These are phyloP conservation scores for Pangasius sanitwongsei DNA, from an alignment of 2,797 vertebrate species.

Conservation along the genomic window DNA sequence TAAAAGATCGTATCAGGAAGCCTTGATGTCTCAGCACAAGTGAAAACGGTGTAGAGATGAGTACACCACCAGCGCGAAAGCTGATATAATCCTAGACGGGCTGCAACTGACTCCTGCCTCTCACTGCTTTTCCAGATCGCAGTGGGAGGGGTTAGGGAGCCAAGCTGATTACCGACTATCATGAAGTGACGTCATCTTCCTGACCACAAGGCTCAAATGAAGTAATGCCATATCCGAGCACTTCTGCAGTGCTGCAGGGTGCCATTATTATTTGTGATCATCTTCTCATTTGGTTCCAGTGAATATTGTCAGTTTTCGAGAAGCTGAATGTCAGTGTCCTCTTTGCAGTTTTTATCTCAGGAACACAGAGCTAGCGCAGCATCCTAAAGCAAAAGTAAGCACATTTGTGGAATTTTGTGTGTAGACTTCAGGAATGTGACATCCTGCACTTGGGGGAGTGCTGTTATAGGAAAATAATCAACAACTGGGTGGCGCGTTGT, in stretches of 20 bases:
- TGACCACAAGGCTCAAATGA: neutral
- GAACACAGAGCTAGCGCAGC: neutral
- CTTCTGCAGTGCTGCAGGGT: neutral
- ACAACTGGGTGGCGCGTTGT: too few species aligned
- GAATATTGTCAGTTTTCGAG: neutral
- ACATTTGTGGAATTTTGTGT: too few species aligned
- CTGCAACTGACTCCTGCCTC: neutral
- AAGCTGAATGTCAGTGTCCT: neutral
- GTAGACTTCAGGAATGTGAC: too few species aligned
- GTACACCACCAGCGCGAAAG: neutral
- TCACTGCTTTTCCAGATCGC: neutral
- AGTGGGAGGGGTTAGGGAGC: neutral
- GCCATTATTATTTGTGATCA: neutral
- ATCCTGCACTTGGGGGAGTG: too few species aligned
- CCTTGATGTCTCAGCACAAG: neutral
- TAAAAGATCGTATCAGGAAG: slow-evolving; percentile 1
- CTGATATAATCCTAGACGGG: neutral
- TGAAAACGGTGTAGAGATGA: neutral
- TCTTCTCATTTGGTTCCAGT: neutral
- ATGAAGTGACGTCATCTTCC: neutral
- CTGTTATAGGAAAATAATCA: too few species aligned
- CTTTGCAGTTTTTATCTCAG: neutral
- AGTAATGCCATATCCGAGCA: neutral
- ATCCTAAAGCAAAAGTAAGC: neutral
- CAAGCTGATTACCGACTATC: neutral